A percentile compares a stretch with the other conserved stretches of the same genome.
phyloP scores from a whole-genome alignment of 2,113 vertebrate genomes.

The Trematocara nigrifrons region DNA sequence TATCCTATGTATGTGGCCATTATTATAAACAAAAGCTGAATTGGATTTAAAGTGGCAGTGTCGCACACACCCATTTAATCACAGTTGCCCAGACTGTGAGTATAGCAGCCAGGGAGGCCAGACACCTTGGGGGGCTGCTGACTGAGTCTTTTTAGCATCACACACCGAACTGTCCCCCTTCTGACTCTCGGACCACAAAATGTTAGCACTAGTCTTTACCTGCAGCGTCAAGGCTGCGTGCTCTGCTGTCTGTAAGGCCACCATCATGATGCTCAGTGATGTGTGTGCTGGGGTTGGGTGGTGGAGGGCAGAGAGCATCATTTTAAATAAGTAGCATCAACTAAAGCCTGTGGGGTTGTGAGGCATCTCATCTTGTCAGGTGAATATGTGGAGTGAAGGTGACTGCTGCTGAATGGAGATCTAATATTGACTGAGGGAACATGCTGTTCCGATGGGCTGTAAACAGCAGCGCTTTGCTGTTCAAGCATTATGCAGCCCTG shows the following conservation, averaged over 20 bases:
- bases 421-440: constrained; percentile 7
- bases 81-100: neutral
- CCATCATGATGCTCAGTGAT: neutral
- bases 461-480: neutral
- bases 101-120: neutral
- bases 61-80: neutral
- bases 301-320: neutral
- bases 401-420: neutral
- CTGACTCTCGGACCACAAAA: neutral
- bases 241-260: neutral
- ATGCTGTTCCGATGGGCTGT: constrained; percentile 16
- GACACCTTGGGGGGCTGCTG: neutral
- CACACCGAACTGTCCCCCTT: neutral
- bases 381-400: neutral
- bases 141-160: neutral
- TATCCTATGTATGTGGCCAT: neutral
- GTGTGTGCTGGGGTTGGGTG: neutral
- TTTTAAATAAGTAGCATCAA: neutral
- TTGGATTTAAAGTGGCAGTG: neutral
- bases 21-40: neutral
- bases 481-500: neutral
- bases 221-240: neutral
- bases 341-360: neutral
- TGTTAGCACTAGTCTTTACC: neutral
- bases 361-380: neutral